Evolutionary conservation across 92 coral and sea anemone species (phyloP).

Genomic region (Metridium senile): DNA sequence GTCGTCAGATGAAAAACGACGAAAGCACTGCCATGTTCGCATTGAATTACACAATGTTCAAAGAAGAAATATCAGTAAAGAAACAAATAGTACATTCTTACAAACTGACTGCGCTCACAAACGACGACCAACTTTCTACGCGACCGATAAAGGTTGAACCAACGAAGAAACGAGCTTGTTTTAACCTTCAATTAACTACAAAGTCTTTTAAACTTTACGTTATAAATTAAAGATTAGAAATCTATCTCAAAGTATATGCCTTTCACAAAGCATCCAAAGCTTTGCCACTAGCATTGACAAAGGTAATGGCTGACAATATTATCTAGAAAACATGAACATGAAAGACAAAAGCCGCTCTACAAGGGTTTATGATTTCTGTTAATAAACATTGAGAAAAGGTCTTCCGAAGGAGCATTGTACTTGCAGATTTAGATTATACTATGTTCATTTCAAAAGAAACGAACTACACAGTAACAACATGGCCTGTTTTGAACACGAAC

Average conservation of each 20-base stretch:
- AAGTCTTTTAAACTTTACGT: background rate
- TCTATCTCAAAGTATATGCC: conserved; percentile 73
- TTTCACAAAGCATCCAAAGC: background rate
- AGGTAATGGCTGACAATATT: conserved; percentile 16
- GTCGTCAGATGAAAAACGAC: background rate
- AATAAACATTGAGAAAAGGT: background rate
- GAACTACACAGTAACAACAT: background rate
- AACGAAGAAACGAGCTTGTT: conserved; percentile 13
- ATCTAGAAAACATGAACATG: background rate
- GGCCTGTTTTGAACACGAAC: conserved; percentile 4
- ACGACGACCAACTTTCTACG: conserved; percentile 14
- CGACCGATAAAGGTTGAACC: conserved; percentile 25
- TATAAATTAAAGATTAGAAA: conserved; percentile 29
- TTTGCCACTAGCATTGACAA: conserved; percentile 38
- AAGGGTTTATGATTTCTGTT: background rate
- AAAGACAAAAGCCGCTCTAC: conserved; percentile 7
- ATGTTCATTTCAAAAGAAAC: conserved; percentile 27
- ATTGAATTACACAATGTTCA: background rate
- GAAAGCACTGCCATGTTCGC: background rate
- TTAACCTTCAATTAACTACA: no score
- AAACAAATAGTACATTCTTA: background rate
- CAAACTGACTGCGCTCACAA: background rate
- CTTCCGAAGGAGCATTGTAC: background rate
- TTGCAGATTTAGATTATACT: background rate
- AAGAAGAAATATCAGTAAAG: background rate